Conservation (phyloP, 2,113 vertebrate species). For the Indicator indicator region DNA sequence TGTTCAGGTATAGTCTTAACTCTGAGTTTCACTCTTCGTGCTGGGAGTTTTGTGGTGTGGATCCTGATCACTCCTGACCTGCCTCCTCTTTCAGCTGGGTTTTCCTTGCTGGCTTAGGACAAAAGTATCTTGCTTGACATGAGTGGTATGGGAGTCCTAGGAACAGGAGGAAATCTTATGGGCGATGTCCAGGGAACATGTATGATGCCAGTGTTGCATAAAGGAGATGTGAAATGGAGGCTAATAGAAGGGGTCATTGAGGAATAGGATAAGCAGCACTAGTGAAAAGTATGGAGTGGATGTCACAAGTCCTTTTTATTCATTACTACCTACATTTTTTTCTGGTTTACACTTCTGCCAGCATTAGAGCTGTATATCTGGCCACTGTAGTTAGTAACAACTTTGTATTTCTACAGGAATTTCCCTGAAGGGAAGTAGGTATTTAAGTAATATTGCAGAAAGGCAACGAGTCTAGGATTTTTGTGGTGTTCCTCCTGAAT, state of each 20-base stretch:
- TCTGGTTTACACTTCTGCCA: background rate
- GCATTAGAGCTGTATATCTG: background rate
- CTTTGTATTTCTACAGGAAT: background rate
- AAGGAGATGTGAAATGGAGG: background rate
- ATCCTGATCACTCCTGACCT: background rate
- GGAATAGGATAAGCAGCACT: background rate
- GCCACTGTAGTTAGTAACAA: background rate
- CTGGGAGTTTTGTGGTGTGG: background rate
- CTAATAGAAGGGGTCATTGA: background rate
- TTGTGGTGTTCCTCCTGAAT: background rate
- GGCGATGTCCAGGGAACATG: accelerated
- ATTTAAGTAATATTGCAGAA: background rate
- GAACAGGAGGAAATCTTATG: background rate
- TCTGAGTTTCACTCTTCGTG: background rate
- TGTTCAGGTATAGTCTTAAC: background rate
- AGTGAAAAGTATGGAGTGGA: background rate
- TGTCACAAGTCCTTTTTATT: background rate
- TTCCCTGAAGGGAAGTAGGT: background rate
- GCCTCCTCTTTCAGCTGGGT: background rate
- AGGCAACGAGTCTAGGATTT: background rate
- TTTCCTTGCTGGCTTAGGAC: background rate
- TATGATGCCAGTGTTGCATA: background rate
- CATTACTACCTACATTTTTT: background rate
- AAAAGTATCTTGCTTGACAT: background rate
- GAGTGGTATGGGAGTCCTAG: background rate